Evolutionary conservation across 1,140 invertebrate species (phyloP).

Genomic region (Cataglyphis hispanica): DNA sequence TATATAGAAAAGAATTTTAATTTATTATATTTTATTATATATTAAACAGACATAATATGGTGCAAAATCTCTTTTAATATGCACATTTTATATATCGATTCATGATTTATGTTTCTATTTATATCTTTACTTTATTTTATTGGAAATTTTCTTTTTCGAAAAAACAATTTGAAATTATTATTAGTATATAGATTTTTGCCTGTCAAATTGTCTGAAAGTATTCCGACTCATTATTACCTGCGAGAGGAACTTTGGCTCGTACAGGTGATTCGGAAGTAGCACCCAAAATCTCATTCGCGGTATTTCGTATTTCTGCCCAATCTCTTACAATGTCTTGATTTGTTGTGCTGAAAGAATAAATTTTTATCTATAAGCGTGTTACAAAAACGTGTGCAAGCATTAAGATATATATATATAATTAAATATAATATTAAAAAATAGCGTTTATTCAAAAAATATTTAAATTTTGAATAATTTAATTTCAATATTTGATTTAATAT

Average conservation of each 20-base stretch:
- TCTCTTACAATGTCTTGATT: constrained; percentile 95
- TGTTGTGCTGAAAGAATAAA: constrained; percentile 89
- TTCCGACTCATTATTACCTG: constrained; percentile 87
- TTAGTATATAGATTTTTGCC: background rate
- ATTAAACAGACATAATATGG: background rate
- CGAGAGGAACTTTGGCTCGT: constrained; percentile 90
- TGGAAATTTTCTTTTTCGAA: background rate
- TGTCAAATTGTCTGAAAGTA: background rate
- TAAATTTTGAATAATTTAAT: background rate
- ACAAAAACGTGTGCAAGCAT: too few relatives aligned
- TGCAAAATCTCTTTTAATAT: background rate
- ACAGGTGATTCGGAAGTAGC: constrained; percentile 85
- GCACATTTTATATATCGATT: background rate
- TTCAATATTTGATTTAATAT: background rate
- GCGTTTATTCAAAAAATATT: background rate
- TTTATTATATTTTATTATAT: background rate
- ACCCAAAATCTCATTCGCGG: constrained; percentile 91
- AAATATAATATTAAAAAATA: too few relatives aligned
- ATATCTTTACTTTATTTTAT: background rate
- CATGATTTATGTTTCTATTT: background rate
- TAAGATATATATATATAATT: background rate
- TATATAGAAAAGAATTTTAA: background rate
- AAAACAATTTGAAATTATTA: background rate
- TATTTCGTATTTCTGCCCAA: constrained; percentile 95
- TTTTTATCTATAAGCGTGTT: background rate